Evolutionary conservation across 2,113 vertebrate genomes (phyloP).

Genomic region (Steatornis caripensis): DNA sequence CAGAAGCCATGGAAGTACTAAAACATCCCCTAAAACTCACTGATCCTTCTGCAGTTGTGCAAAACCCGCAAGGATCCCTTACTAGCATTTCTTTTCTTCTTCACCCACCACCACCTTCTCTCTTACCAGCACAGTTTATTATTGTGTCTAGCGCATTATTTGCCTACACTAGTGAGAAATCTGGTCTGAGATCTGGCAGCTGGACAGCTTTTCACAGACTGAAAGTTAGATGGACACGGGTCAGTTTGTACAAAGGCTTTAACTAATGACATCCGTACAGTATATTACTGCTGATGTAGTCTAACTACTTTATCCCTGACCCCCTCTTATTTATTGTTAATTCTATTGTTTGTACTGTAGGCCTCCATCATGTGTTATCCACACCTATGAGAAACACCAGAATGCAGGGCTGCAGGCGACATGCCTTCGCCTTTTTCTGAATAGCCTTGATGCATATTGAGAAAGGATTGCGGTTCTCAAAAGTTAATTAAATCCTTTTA

Average conservation of each 20-base stretch:
- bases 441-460: not conserved
- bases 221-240: not conserved
- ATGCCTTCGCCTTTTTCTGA: not conserved
- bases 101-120: not conserved
- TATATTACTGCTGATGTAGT: not conserved
- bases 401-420: not conserved
- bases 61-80: not conserved
- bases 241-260: not conserved
- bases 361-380: not conserved
- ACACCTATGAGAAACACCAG: not conserved
- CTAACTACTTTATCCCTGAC: not conserved
- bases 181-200: not conserved
- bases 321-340: not conserved
- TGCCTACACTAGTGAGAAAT: not conserved
- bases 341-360: not conserved
- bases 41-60: not conserved
- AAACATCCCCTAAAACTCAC: not conserved
- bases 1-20: not conserved
- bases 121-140: not conserved
- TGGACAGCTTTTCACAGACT: not conserved
- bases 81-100: not conserved
- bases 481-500: not conserved
- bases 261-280: not conserved
- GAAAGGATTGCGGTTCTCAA: not conserved
- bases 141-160: not conserved